phyloP scores from a whole-genome alignment of 2,888 invertebrate species.

The Synergus gifuensis region DNA sequence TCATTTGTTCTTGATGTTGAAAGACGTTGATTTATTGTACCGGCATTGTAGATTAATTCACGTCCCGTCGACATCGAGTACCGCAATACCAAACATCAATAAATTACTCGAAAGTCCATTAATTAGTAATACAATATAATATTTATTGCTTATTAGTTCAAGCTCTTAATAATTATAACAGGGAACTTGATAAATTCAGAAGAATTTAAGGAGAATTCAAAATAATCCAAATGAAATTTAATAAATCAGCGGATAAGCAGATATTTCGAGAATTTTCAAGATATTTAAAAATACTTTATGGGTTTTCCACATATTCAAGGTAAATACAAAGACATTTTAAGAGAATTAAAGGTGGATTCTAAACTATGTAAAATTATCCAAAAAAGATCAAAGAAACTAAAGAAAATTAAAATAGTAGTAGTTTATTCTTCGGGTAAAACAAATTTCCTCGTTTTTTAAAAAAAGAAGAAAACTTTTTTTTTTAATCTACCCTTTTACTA shows the following conservation, averaged over 20 bases:
- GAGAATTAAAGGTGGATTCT: no score
- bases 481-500: background rate
- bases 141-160: background rate
- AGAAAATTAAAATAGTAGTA: background rate
- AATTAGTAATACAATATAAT: background rate
- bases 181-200: background rate
- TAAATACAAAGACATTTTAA: no score
- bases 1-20: slow-evolving; percentile 35
- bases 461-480: background rate
- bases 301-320: no score
- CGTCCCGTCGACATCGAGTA: slow-evolving; percentile 29
- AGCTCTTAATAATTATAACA: background rate
- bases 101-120: slow-evolving; percentile 26
- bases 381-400: no score
- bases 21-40: slow-evolving; percentile 36
- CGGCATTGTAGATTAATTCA: slow-evolving; percentile 23
- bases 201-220: no score
- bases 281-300: no score
- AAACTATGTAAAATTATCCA: no score
- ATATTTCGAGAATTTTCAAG: background rate
- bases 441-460: background rate
- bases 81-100: slow-evolving; percentile 31
- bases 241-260: background rate
- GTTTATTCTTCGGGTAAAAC: fast-evolving
- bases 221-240: background rate